Percentiles rank a stretch among this genome's conserved stretches.
Conservation (phyloP, 2,888 invertebrate genomes). For the Drosophila pseudotalamancana region DNA sequence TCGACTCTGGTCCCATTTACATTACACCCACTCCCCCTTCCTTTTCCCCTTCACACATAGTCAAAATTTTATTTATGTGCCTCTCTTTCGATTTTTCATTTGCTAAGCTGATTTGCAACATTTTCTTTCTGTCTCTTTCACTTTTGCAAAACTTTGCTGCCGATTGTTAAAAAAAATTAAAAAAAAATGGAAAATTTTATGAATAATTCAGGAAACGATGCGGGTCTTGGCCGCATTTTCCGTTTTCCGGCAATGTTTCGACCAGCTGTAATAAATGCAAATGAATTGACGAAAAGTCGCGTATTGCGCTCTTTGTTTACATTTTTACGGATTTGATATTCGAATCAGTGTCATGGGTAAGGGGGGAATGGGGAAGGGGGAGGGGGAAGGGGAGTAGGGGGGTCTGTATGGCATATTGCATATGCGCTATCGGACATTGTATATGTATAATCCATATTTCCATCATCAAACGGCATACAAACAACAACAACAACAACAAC, state of each 20-base stretch:
- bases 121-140: conserved; percentile 15
- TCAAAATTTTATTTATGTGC: conserved; percentile 50
- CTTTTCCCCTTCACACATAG: conserved; percentile 5
- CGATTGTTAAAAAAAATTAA: conserved; percentile 27
- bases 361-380: not conserved
- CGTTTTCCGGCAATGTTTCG: conserved; percentile 18
- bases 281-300: conserved; percentile 70
- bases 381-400: not conserved
- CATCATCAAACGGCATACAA: conserved; percentile 5
- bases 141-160: conserved; percentile 36
- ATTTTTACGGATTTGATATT: conserved; percentile 52
- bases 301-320: conserved; percentile 64
- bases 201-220: conserved; percentile 71
- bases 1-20: conserved; percentile 24
- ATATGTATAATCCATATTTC: conserved; percentile 10
- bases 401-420: conserved; percentile 1
- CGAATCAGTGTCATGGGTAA: conserved; percentile 58
- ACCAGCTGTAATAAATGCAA: conserved; percentile 62
- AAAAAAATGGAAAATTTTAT: conserved; percentile 40
- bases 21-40: too few relatives aligned
- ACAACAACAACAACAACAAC: not conserved
- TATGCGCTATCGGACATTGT: conserved; percentile 9
- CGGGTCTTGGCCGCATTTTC: conserved; percentile 40
- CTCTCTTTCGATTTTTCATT: conserved; percentile 66
- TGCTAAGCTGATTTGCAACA: conserved; percentile 71